Conservation (phyloP, 2,113 vertebrate species). For the Apteryx owenii region DNA sequence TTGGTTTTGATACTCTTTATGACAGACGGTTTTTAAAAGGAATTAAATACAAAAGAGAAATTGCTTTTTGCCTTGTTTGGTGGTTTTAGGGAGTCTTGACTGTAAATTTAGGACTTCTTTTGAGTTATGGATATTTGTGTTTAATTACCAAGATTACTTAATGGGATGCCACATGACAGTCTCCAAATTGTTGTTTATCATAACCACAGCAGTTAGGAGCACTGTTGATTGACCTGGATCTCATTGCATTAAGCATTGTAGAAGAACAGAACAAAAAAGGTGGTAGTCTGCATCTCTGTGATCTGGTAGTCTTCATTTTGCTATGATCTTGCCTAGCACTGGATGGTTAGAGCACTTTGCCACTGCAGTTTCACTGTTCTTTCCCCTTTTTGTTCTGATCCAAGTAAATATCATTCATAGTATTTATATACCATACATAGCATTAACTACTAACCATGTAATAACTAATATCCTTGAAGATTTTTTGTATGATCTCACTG, state of each 20-base stretch:
- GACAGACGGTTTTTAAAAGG: background rate
- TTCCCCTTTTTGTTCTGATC: background rate
- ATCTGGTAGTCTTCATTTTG: background rate
- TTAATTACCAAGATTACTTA: slow-evolving; percentile 8
- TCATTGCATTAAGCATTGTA: background rate
- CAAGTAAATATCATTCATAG: background rate
- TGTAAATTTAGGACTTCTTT: background rate
- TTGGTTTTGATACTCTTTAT: background rate
- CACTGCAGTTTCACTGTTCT: background rate
- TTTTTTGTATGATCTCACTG: background rate
- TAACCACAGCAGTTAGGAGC: background rate
- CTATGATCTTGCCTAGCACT: background rate
- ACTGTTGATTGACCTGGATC: background rate
- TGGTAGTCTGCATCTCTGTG: background rate
- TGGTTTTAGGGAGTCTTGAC: background rate
- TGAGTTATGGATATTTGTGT: background rate
- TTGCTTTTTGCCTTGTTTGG: background rate
- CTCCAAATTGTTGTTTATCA: slow-evolving; percentile 9
- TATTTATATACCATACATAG: background rate
- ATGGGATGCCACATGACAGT: background rate
- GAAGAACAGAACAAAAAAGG: background rate
- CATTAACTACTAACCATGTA: background rate
- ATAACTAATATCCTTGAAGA: background rate
- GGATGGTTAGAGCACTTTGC: background rate
- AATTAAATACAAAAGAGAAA: background rate